Evolutionary conservation across 1,140 invertebrate genomes (phyloP).

Genomic region (Danaus melanippus): DNA sequence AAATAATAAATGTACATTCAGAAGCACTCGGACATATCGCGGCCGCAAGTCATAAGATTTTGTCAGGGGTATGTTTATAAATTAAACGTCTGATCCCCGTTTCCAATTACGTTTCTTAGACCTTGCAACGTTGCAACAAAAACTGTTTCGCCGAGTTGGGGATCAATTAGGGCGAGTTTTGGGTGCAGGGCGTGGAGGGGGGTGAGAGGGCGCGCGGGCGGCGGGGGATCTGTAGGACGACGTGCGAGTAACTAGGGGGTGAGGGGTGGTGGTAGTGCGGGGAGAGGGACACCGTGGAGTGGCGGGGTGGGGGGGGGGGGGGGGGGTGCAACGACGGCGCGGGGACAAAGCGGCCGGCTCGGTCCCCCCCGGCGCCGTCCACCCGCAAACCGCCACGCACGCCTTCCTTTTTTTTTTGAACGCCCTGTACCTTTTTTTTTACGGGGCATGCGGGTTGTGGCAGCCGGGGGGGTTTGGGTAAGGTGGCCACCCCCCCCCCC

Average conservation of each 20-base stretch:
- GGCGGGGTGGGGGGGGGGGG: conserved; percentile 34
- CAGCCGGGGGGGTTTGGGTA: too few species aligned
- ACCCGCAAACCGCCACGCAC: conserved; percentile 36
- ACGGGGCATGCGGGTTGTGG: conserved; percentile 13
- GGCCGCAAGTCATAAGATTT: too few species aligned
- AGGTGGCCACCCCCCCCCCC: too few species aligned
- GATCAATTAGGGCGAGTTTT: conserved; percentile 56
- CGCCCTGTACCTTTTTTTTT: conserved; percentile 61
- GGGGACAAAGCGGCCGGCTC: conserved; percentile 66
- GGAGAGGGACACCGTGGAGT: conserved; percentile 47
- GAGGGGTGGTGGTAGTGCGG: conserved; percentile 22
- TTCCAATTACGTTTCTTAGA: conserved; percentile 28
- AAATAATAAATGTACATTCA: too few species aligned
- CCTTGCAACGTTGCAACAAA: conserved; percentile 49
- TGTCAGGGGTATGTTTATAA: neutral
- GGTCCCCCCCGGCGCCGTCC: conserved; percentile 57
- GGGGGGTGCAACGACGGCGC: conserved; percentile 19
- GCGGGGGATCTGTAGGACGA: too few species aligned
- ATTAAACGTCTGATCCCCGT: conserved; percentile 16
- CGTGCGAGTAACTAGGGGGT: too few species aligned
- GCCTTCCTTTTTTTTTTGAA: conserved; percentile 43
- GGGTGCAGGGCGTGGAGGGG: conserved; percentile 28
- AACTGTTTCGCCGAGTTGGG: conserved; percentile 50
- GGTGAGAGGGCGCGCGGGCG: neutral
- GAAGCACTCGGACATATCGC: too few species aligned